phyloP scores from a whole-genome alignment of 2,888 invertebrate species.

The Micropterix aruncella region DNA sequence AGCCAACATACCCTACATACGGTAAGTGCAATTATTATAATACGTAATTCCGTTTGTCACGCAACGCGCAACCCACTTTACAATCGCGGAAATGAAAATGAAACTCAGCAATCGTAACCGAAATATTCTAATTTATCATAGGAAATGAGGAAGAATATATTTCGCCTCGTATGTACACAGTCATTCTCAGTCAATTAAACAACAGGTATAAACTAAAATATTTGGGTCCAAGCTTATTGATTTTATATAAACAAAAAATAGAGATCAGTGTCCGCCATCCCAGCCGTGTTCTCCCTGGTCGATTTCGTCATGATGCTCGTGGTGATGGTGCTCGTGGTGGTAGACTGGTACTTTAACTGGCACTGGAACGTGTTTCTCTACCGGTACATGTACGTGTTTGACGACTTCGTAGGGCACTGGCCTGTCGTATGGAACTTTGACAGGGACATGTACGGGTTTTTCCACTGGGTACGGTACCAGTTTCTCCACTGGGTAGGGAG shows the following conservation, averaged over 20 bases:
- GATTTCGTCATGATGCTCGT: constrained; percentile 14
- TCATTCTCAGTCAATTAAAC: constrained; percentile 10
- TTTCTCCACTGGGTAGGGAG: constrained; percentile 54
- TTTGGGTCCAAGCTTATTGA: constrained; percentile 6
- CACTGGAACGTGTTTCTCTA: constrained; percentile 55
- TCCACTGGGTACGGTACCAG: constrained; percentile 51
- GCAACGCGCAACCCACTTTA: background rate
- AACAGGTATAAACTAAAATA: constrained; percentile 8
- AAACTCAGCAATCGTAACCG: constrained; percentile 7
- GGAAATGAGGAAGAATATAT: constrained; percentile 3
- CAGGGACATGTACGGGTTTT: constrained; percentile 49
- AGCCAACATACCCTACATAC: constrained; percentile 78
- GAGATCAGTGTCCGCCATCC: constrained; percentile 28
- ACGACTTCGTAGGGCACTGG: constrained; percentile 48
- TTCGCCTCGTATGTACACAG: constrained; percentile 11
- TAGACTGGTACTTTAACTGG: constrained; percentile 56
- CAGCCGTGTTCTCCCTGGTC: constrained; percentile 11
- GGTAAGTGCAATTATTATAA: constrained; percentile 44
- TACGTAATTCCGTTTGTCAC: constrained; percentile 1
- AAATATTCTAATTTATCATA: constrained; percentile 9
- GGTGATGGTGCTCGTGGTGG: constrained; percentile 38
- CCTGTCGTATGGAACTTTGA: constrained; percentile 44
- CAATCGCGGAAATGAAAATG: constrained; percentile 1
- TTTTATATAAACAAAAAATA: constrained; percentile 17
- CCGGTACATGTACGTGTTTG: constrained; percentile 51